Percentiles rank a stretch among this genome's conserved stretches.
phyloP scores from a whole-genome alignment of 2,888 invertebrate species.

The Nasonovia ribisnigri region DNA sequence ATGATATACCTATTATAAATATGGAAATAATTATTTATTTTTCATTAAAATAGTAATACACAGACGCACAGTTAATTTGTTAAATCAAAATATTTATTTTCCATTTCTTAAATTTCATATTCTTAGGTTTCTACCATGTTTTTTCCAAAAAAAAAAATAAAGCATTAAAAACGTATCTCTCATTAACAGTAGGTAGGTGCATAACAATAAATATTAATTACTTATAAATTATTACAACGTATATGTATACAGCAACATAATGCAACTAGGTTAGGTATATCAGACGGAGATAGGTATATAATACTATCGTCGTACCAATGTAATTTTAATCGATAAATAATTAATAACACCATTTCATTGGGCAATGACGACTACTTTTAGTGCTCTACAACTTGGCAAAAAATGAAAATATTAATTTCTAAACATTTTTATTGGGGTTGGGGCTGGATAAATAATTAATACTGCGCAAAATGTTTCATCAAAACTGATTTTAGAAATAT shows the following conservation, averaged over 20 bases:
- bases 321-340: not conserved
- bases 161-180: not conserved
- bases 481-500: too few species aligned
- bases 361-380: not conserved
- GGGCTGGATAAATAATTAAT: too few species aligned
- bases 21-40: slow-evolving; percentile 30
- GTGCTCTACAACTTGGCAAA: not conserved
- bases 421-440: too few species aligned
- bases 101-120: slow-evolving; percentile 34
- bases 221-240: not conserved
- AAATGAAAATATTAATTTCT: not conserved
- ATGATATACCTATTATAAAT: not conserved
- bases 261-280: not conserved
- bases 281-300: too few species aligned
- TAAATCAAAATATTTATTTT: slow-evolving; percentile 2
- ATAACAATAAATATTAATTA: not conserved
- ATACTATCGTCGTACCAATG: not conserved
- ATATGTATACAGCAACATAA: not conserved
- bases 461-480: too few species aligned
- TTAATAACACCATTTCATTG: not conserved
- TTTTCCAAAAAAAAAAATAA: slow-evolving; percentile 4
- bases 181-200: not conserved
- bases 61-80: not conserved
- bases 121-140: slow-evolving; percentile 24
- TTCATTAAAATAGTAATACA: slow-evolving; percentile 18